Conservation (phyloP, 2,888 invertebrate species). For the Didymodactylos carnosus region DNA sequence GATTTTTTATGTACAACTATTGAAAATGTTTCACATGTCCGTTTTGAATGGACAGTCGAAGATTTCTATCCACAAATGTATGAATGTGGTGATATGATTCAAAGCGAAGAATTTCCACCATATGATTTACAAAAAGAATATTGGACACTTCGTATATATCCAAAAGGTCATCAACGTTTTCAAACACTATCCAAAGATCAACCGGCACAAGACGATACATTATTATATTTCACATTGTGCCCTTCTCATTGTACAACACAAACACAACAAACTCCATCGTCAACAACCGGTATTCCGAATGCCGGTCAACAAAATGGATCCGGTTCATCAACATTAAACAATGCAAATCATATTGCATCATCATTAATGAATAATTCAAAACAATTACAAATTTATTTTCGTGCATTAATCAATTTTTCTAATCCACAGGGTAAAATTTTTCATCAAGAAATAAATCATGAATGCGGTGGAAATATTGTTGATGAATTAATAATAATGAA, state of each 20-base stretch:
- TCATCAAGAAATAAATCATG: not conserved
- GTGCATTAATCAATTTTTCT: not conserved
- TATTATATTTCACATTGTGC: not conserved
- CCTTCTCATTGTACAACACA: not conserved
- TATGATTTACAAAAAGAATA: not conserved
- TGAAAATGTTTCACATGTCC: not conserved
- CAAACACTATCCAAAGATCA: not conserved
- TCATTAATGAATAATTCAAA: not conserved
- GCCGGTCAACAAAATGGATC: not conserved
- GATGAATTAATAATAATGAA: not conserved
- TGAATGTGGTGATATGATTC: conserved; percentile 1
- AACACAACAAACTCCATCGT: not conserved
- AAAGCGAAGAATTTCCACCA: conserved; percentile 1
- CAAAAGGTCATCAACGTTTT: conserved; percentile 1
- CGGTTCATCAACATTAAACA: not conserved
- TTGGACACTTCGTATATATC: not conserved
- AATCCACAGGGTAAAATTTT: not conserved
- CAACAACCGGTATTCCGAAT: no score
- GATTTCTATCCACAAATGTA: conserved; percentile 2
- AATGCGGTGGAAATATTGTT: not conserved
- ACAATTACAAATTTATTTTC: not conserved
- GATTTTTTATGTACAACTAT: not conserved
- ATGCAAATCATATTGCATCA: not conserved
- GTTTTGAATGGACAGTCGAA: not conserved
- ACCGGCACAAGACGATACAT: not conserved